These are phyloP conservation scores for Pentalonia nigronervosa DNA, from an alignment of 1,140 invertebrate genomes.

Conservation along the genomic window DNA sequence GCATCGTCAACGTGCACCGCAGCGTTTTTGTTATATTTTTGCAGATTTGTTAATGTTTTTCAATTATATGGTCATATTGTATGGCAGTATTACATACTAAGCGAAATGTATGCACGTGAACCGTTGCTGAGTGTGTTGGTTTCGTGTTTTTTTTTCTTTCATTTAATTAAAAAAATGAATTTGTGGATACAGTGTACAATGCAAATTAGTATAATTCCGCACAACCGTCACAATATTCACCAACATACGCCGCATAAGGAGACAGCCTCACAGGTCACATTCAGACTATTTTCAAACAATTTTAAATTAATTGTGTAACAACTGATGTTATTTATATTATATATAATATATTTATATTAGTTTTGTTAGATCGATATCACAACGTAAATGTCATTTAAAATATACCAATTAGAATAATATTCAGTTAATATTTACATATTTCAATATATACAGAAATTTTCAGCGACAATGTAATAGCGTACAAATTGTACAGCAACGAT, in stretches of 20 bases:
- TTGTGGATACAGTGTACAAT: background rate
- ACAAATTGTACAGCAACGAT: background rate
- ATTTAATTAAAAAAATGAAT: background rate
- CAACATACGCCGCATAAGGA: too few species aligned
- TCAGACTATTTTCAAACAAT: too few species aligned
- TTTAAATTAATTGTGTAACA: too few species aligned
- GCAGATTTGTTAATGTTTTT: too few species aligned
- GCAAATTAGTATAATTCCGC: background rate
- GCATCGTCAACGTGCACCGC: too few species aligned
- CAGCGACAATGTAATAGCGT: background rate
- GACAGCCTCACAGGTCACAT: too few species aligned
- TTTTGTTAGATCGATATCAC: background rate
- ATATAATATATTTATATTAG: background rate
- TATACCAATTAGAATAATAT: background rate
- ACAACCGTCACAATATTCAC: background rate
- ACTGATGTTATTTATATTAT: too few species aligned
- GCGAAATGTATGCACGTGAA: too few species aligned
- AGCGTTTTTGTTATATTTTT: too few species aligned
- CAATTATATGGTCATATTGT: too few species aligned
- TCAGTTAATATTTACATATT: background rate
- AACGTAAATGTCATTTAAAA: background rate
- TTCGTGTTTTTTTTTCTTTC: background rate
- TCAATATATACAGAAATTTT: background rate
- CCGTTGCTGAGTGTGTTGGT: background rate
- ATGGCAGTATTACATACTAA: too few species aligned